Evolutionary conservation across 1,140 invertebrate species (phyloP).

Genomic region (Lordiphosa clarofinis): DNA sequence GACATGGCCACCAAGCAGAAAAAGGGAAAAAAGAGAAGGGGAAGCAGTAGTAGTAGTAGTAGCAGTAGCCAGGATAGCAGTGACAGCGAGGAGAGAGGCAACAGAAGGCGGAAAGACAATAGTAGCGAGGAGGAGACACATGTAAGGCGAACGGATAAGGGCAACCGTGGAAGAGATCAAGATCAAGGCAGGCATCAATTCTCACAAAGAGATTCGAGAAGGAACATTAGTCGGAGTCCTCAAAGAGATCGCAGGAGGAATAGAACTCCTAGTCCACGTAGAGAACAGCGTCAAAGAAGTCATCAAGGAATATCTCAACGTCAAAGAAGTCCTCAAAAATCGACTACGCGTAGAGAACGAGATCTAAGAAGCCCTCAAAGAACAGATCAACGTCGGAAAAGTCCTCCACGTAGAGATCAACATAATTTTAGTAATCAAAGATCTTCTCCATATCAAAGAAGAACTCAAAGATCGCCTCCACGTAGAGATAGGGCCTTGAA

Average conservation of each 20-base stretch:
- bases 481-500: slow-evolving; percentile 3
- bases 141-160: slow-evolving; percentile 4
- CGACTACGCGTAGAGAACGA: neutral
- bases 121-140: slow-evolving; percentile 13
- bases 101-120: neutral
- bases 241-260: slow-evolving; percentile 1
- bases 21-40: slow-evolving; percentile 20
- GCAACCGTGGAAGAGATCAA: neutral
- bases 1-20: slow-evolving; percentile 63
- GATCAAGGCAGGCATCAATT: neutral
- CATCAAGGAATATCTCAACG: neutral
- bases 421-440: no score
- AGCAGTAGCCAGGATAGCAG: slow-evolving; percentile 21
- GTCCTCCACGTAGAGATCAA: no score
- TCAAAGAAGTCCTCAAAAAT: neutral
- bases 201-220: slow-evolving; percentile 7
- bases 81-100: neutral
- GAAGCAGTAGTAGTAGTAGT: slow-evolving; percentile 23
- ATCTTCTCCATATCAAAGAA: no score
- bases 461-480: neutral
- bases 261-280: slow-evolving; percentile 8
- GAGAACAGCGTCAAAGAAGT: neutral
- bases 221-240: slow-evolving; percentile 18
- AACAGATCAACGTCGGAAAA: neutral
- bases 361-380: slow-evolving; percentile 1